Evolutionary conservation across 2,888 invertebrate species (phyloP), one percentile per base, ranked within the genome.

Genomic region (Steinernema scapterisci): DNA sequence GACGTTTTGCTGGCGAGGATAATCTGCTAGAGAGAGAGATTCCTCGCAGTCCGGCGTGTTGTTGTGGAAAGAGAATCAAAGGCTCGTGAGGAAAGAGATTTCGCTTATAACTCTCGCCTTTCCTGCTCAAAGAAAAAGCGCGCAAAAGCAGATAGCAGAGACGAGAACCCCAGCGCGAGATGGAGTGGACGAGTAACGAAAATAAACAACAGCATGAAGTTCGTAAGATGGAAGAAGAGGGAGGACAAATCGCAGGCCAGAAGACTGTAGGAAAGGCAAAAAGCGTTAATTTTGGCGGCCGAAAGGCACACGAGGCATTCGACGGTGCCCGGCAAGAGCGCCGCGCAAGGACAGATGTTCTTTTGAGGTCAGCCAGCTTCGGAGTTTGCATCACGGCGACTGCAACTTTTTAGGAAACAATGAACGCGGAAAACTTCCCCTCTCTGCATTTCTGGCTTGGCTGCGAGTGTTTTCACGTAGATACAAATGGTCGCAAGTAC

Each of bases 201-300:
- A 63, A 63, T 31, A 63, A 63, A 63, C 63, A 63, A 31, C 63
- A 27, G 63, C 31, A 63, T 27, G 63, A 16, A 63, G 63, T 7
- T 2, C 16, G 63, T 6, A 63, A 25, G 63, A 31, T 63, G 63
- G 1, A 63, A 63, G 27, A 27, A 31, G 63, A 31, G 16, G 13
- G 16, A 25, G 54, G 54, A 9, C 23, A 54, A 27, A 25, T 21
- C 23, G 54, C 54, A 54, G 25, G 31, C 63, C 16, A 38, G 31
- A 27, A 63, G 63, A 63, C 63, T 63, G 27, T 25, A 63, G 31
- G n/a, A 25, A 63, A 31, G 31, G 63, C 27, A 38, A 63, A 63
- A 63, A 63, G 63, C 63, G 63, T 63, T 63, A 7, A 27, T 16
- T 63, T 63, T 63, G 63, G 63, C 63, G 63, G 31, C 27, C 27